phyloP scores from a whole-genome alignment of 2,797 vertebrate genomes.

The Novumbra hubbsi region DNA sequence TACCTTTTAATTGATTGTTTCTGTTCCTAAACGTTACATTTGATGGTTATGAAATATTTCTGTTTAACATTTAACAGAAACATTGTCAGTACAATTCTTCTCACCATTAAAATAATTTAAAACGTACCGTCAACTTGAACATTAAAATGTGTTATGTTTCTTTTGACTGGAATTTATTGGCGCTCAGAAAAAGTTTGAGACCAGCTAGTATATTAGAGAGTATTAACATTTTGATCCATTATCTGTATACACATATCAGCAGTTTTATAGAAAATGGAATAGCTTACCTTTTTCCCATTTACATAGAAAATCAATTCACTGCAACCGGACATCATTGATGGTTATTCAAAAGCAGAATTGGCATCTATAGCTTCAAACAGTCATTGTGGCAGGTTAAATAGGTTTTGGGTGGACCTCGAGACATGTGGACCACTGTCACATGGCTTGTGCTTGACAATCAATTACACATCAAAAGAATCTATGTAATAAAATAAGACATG shows the following conservation, averaged over 20 bases:
- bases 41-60: no score
- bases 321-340: slow-evolving; percentile 30
- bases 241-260: neutral
- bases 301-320: slow-evolving; percentile 72
- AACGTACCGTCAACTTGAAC: no score
- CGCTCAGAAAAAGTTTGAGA: no score
- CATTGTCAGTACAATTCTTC: no score
- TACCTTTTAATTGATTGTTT: no score
- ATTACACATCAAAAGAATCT: slow-evolving; percentile 8
- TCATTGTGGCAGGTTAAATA: slow-evolving; percentile 1
- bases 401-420: neutral
- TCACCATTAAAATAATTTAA: no score
- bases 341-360: neutral
- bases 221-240: neutral
- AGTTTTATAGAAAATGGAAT: neutral
- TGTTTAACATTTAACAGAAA: no score
- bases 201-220: neutral
- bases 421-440: neutral
- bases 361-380: neutral
- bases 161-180: no score
- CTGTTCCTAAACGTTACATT: no score
- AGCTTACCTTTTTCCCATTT: slow-evolving; percentile 76
- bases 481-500: no score
- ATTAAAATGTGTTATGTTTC: no score
- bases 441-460: slow-evolving; percentile 5